Conservation (phyloP, 2,797 vertebrate genomes). For the Nyctibius grandis region DNA sequence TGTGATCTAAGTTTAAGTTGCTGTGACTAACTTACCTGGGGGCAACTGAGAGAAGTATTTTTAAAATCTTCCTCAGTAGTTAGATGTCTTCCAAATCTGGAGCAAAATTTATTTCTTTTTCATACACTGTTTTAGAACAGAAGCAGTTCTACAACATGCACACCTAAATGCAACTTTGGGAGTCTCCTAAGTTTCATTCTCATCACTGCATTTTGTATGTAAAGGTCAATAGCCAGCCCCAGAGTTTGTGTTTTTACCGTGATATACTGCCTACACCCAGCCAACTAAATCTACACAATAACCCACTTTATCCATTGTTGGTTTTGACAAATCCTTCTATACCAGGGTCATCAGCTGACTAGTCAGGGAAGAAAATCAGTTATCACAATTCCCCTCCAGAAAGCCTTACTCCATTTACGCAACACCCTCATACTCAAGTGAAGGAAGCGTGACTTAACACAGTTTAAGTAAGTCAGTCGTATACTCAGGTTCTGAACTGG, state of each 20-base stretch:
- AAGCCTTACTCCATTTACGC: too few species aligned
- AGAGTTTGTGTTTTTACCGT: not conserved
- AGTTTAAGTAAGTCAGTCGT: not conserved
- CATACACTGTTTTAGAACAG: accelerated
- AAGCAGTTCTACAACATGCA: not conserved
- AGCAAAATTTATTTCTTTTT: not conserved
- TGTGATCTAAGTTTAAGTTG: not conserved
- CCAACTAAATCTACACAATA: not conserved
- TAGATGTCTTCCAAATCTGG: not conserved
- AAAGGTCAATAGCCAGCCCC: not conserved
- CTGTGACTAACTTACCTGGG: not conserved
- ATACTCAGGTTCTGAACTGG: not conserved
- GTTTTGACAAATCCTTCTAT: not conserved
- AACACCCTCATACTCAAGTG: too few species aligned
- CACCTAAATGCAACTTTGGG: not conserved
- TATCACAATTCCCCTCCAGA: accelerated
- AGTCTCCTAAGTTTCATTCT: not conserved
- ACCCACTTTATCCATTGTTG: too few species aligned
- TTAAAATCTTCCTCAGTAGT: not conserved
- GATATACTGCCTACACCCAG: not conserved
- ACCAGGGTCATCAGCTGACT: not conserved
- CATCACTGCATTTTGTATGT: not conserved
- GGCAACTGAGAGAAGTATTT: not conserved
- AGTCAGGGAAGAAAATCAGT: not conserved
- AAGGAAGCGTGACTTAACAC: not conserved